Evolutionary conservation across 1,140 invertebrate species (phyloP).

Genomic region (Pentalonia nigronervosa): DNA sequence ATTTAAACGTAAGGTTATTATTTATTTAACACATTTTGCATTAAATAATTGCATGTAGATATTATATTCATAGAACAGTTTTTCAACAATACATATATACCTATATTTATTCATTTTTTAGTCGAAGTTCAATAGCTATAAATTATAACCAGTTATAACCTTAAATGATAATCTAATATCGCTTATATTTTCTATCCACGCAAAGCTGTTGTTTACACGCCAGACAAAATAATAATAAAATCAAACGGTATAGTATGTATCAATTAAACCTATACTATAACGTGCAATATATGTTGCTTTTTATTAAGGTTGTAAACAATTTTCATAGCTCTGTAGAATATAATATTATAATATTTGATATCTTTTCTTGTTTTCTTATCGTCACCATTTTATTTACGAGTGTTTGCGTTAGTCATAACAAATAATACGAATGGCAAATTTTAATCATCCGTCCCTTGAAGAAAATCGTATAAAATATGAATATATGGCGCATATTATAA

Average conservation of each 20-base stretch:
- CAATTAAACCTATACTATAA: not conserved
- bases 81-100: too few relatives aligned
- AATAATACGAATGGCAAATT: not conserved
- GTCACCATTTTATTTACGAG: not conserved
- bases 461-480: not conserved
- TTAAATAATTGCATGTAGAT: too few relatives aligned
- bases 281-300: not conserved
- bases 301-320: not conserved
- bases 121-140: too few relatives aligned
- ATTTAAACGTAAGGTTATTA: too few relatives aligned
- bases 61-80: too few relatives aligned
- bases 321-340: not conserved
- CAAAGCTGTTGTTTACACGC: not conserved
- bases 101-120: too few relatives aligned
- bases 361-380: not conserved
- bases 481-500: not conserved
- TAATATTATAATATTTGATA: constrained; percentile 3
- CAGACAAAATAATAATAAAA: not conserved
- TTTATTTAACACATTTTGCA: too few relatives aligned
- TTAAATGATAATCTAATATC: not conserved
- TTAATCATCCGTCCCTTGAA: not conserved
- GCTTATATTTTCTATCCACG: too few relatives aligned
- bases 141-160: too few relatives aligned
- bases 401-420: not conserved
- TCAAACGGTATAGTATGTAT: not conserved